Base-by-base conservation (phyloP, 92 coral and sea anemone species). In the Paramuricea clavata region DNA sequence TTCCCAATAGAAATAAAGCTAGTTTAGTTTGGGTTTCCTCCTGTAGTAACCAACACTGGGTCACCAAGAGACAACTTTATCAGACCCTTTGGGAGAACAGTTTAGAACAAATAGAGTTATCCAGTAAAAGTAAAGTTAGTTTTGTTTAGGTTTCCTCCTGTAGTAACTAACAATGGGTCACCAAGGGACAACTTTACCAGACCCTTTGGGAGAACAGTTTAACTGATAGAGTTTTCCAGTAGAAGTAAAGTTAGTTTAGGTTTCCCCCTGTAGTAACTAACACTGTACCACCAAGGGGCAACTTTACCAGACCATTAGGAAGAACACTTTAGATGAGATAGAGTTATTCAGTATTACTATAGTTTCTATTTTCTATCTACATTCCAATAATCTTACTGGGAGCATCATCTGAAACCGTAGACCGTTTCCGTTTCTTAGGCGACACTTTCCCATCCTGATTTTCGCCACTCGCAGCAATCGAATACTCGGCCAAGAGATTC, bases 401-500 rank as follows among this genome's bases (percentile, higher is more conserved):
- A 28, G 26, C 12, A 5, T 76, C 82, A 17, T 30, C 44, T 1
- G 47, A 12, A 56, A 47, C 30, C 8, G 64, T 43, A 9, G 82
- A 35, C n/a, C 64, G 82, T 76, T 28, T 76, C 27, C 82, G 15
- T 17, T 76, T 76, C 33, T 76, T 76, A 33, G 82, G 43, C 2
- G 67, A 23, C 15, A 34, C 23, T 33, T 76, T 49, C 2, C 42
- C 68, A 50, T 42, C 64, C 59, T 7, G 30, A 28, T 25, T 34
- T 5, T 2, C 27, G 6, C 3, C 32, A 52, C 41, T 17, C 6
- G 60, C 7, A 15, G 21, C 67, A 15, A 21, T 8, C 41, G 82
- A 50, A 32, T 76, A 54, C 22, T 13, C 50, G 11, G 98, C 98
- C 82, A 95, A 64, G 65, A 95, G 80, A 68, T 91, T 91, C 83